Percentiles rank a stretch among this genome's conserved stretches.
These are phyloP conservation scores for Ceyx margarethae DNA, from an alignment of 2,113 vertebrate genomes.

Conservation along the genomic window DNA sequence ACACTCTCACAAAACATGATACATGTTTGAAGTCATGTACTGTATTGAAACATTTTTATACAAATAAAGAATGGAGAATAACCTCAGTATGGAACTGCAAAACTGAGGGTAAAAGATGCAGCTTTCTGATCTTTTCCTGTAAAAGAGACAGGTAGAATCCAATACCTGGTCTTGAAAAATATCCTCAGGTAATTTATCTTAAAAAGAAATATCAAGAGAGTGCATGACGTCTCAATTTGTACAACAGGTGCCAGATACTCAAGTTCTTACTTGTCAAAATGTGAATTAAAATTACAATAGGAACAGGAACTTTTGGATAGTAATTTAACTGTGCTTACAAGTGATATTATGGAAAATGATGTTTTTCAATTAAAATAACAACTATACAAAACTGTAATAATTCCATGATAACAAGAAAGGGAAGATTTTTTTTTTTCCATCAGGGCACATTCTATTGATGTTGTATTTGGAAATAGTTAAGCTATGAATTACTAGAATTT, in stretches of 20 bases:
- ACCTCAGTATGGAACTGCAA: neutral
- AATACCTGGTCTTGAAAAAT: conserved; percentile 9
- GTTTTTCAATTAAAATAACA: conserved; percentile 36
- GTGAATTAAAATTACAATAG: conserved; percentile 10
- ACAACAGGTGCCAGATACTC: neutral
- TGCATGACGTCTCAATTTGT: conserved; percentile 25
- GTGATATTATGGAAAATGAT: neutral
- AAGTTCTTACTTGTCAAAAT: neutral
- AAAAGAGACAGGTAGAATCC: neutral
- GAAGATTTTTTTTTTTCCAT: neutral
- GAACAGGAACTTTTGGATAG: conserved; percentile 1
- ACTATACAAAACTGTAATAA: neutral
- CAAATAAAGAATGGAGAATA: conserved; percentile 44
- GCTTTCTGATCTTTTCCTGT: neutral
- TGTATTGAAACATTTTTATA: conserved; percentile 21
- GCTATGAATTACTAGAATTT: neutral
- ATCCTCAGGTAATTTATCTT: conserved; percentile 23
- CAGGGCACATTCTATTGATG: neutral
- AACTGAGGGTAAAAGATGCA: neutral
- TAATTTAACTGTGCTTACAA: neutral
- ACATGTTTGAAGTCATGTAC: conserved; percentile 29
- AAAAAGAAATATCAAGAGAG: neutral
- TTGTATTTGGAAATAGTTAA: conserved; percentile 15
- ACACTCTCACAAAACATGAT: neutral
- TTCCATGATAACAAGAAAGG: neutral